A percentile compares a stretch with the other conserved stretches of the same genome.
Evolutionary conservation across 2,888 invertebrate species (phyloP).

Genomic region (Xylota segnis): DNA sequence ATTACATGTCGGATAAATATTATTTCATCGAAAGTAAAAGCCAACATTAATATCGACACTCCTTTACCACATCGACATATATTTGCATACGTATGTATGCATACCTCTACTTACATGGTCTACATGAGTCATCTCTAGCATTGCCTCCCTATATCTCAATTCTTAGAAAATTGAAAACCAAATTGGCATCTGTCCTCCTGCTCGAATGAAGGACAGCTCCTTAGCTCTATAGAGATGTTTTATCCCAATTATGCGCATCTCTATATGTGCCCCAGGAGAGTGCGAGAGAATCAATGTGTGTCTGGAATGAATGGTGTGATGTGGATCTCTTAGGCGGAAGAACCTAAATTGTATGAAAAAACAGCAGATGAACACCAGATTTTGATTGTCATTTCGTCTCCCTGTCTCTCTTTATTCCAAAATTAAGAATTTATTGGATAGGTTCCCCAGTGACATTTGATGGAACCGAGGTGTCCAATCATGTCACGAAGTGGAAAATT

Average conservation of each 20-base stretch:
- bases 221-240: conserved; percentile 6
- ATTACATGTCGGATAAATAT: too few species aligned
- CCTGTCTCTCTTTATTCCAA: neutral
- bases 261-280: neutral
- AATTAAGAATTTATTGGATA: conserved; percentile 43
- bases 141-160: neutral
- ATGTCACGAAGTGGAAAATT: conserved; percentile 33
- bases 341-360: conserved; percentile 29
- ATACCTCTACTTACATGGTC: neutral
- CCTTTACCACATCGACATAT: neutral
- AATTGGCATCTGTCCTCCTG: conserved; percentile 37
- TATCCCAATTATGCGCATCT: conserved; percentile 10
- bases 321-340: conserved; percentile 4
- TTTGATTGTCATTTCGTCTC: neutral
- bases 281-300: neutral
- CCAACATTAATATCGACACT: too few species aligned
- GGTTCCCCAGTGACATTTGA: conserved; percentile 11
- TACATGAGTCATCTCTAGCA: neutral
- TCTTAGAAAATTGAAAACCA: conserved; percentile 39
- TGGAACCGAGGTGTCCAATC: conserved; percentile 20
- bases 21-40: too few species aligned
- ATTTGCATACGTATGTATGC: neutral
- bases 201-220: neutral
- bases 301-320: conserved; percentile 32
- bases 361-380: conserved; percentile 5